Evolutionary conservation across 2,888 invertebrate genomes (phyloP).

Genomic region (Parnassius smintheus): DNA sequence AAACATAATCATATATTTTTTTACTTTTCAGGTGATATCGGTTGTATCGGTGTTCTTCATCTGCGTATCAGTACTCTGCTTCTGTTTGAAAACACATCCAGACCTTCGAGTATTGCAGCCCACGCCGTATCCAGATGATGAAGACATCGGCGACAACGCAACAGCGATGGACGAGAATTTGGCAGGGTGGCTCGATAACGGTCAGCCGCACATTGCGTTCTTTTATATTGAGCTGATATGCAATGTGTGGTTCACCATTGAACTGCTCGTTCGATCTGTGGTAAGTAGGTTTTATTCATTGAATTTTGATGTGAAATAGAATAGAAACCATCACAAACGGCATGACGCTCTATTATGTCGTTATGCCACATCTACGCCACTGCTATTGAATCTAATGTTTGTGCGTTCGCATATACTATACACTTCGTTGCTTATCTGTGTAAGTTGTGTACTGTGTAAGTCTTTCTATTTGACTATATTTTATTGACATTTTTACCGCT

Average conservation of each 20-base stretch:
- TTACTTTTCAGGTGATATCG: slow-evolving; percentile 88
- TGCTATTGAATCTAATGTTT: too few species aligned
- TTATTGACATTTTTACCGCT: too few species aligned
- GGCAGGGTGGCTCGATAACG: slow-evolving; percentile 75
- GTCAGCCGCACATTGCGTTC: slow-evolving; percentile 87
- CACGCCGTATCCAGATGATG: slow-evolving; percentile 35
- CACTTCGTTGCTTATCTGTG: too few species aligned
- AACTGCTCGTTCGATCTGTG: slow-evolving; percentile 91
- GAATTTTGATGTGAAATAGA: too few species aligned
- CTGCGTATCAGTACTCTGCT: slow-evolving; percentile 96
- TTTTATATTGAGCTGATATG: slow-evolving; percentile 96
- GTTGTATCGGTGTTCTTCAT: slow-evolving; percentile 97
- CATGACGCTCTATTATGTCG: too few species aligned
- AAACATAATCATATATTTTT: not conserved
- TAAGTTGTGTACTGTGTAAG: too few species aligned
- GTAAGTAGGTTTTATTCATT: slow-evolving; percentile 79
- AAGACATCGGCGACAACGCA: slow-evolving; percentile 34
- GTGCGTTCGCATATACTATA: too few species aligned
- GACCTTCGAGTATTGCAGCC: slow-evolving; percentile 85
- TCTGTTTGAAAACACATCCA: slow-evolving; percentile 97
- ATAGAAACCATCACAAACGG: too few species aligned
- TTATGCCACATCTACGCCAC: too few species aligned
- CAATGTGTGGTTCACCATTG: slow-evolving; percentile 98
- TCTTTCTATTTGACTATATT: too few species aligned
- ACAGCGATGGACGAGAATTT: slow-evolving; percentile 40